These are phyloP conservation scores for Eilema depressum DNA, from an alignment of 2,888 invertebrate genomes.

Conservation along the genomic window DNA sequence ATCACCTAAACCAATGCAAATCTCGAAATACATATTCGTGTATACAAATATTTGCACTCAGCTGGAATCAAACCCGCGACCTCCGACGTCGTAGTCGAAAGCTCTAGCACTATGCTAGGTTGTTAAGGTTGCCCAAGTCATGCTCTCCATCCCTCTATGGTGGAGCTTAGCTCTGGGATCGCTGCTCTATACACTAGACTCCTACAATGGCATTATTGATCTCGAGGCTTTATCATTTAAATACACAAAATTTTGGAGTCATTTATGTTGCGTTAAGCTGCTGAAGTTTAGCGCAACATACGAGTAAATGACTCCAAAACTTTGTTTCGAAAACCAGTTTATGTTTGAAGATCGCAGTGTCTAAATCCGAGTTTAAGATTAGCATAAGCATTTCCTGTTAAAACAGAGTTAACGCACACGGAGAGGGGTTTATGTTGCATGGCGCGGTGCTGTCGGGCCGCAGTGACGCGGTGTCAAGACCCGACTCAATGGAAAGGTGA, in stretches of 20 bases:
- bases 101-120: too few species aligned
- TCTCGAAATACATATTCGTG: too few species aligned
- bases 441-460: slow-evolving; percentile 13
- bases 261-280: too few species aligned
- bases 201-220: not conserved
- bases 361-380: slow-evolving; percentile 20
- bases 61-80: too few species aligned
- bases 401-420: slow-evolving; percentile 14
- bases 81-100: too few species aligned
- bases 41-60: too few species aligned
- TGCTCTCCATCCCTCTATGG: not conserved
- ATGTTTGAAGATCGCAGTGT: slow-evolving; percentile 2
- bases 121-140: not conserved
- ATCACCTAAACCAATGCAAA: too few species aligned
- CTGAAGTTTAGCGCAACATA: not conserved
- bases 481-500: slow-evolving; percentile 72
- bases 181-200: not conserved
- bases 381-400: slow-evolving; percentile 31
- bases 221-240: not conserved
- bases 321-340: slow-evolving; percentile 9
- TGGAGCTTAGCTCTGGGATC: not conserved
- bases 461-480: slow-evolving; percentile 30
- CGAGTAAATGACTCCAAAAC: slow-evolving; percentile 1
- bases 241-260: too few species aligned
- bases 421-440: slow-evolving; percentile 9